Conservation (phyloP, 2,113 vertebrate species). For the Tamias sibiricus region DNA sequence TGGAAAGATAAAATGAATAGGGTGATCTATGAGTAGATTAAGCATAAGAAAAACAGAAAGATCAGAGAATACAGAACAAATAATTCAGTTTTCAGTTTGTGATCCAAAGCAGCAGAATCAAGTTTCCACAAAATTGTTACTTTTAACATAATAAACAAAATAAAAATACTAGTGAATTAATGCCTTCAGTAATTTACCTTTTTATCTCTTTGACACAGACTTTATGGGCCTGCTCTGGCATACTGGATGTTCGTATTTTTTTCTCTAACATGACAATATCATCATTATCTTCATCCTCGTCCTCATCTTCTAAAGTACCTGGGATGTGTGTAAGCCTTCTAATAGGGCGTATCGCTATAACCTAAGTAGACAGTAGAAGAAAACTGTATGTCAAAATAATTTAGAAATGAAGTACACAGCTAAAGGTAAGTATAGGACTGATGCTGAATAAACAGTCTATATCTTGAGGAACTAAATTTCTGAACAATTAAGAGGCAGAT, state of each 20-base stretch:
- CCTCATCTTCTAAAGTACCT: constrained; percentile 89
- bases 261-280: constrained; percentile 92
- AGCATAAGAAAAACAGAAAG: background rate
- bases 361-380: constrained; percentile 80
- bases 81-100: background rate
- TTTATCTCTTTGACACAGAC: constrained; percentile 97
- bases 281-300: constrained; percentile 95
- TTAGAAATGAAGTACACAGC: background rate
- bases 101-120: background rate
- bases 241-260: constrained; percentile 92
- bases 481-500: background rate
- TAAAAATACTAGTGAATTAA: background rate
- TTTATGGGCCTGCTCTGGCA: constrained; percentile 95
- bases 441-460: background rate
- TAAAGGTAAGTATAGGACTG: background rate
- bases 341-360: constrained; percentile 89
- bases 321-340: constrained; percentile 90
- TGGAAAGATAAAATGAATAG: background rate
- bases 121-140: background rate
- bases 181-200: constrained; percentile 83
- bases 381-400: background rate
- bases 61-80: background rate
- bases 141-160: background rate
- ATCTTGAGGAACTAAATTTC: background rate
- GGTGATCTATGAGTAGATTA: background rate